Percentiles rank a stretch among this genome's conserved stretches.
These are phyloP conservation scores for Formicarius rufipectus DNA, from an alignment of 2,113 vertebrate species.

Conservation along the genomic window DNA sequence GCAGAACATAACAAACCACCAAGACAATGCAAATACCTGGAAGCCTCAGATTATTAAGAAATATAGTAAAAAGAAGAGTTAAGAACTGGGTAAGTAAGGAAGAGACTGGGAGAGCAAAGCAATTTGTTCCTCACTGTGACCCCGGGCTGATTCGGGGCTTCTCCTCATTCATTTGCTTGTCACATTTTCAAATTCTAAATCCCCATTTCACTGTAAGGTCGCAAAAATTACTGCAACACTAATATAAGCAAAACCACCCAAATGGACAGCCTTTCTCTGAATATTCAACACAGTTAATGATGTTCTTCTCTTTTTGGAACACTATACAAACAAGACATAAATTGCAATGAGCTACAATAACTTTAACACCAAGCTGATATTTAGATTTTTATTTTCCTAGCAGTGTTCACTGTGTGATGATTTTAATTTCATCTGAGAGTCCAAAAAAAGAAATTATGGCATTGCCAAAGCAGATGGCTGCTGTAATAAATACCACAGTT, in stretches of 20 bases:
- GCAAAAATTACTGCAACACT: neutral
- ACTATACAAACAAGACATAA: constrained; percentile 53
- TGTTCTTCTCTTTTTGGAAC: constrained; percentile 27
- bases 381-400: constrained; percentile 57
- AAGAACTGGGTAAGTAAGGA: neutral
- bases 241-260: neutral
- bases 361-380: constrained; percentile 48
- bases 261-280: constrained; percentile 21
- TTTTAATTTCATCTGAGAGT: constrained; percentile 60
- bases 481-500: constrained; percentile 35
- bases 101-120: neutral
- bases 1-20: neutral
- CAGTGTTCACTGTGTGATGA: neutral
- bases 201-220: neutral
- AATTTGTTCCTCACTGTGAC: neutral
- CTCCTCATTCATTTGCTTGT: neutral
- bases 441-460: constrained; percentile 58
- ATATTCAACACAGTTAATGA: neutral
- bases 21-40: neutral
- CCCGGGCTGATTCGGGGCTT: neutral
- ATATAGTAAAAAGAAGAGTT: neutral
- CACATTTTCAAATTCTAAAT: neutral
- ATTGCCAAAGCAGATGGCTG: constrained; percentile 65
- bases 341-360: constrained; percentile 40
- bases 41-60: neutral